A percentile compares a stretch with the other conserved stretches of the same genome.
phyloP scores from a whole-genome alignment of 2,797 vertebrate species.

The Leptodactylus fallax region DNA sequence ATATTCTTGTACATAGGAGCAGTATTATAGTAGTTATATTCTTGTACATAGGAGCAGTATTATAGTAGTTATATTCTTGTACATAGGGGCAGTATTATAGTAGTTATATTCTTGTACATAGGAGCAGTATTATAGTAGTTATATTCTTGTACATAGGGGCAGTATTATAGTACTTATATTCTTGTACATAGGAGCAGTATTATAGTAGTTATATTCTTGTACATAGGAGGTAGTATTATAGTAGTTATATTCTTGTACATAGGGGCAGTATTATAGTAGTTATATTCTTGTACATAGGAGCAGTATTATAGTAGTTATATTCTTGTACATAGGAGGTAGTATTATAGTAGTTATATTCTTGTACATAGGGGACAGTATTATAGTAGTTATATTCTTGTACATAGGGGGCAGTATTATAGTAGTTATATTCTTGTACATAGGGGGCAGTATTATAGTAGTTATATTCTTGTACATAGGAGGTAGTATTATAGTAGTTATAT shows the following conservation, averaged over 20 bases:
- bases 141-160: too few species aligned
- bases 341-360: conserved; percentile 14
- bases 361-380: not conserved
- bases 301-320: not conserved
- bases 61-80: too few species aligned
- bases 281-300: not conserved
- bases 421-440: not conserved
- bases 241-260: not conserved
- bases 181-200: not conserved
- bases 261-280: not conserved
- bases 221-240: not conserved
- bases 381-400: not conserved
- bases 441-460: too few species aligned
- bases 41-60: too few species aligned
- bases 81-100: too few species aligned
- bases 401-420: not conserved
- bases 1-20: not conserved
- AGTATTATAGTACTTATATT: conserved; percentile 1
- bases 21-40: too few species aligned
- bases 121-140: too few species aligned
- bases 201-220: too few species aligned
- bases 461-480: too few species aligned
- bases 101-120: too few species aligned
- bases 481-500: too few species aligned
- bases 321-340: not conserved